These are phyloP conservation scores for Sycophila texana DNA, from an alignment of 2,888 invertebrate genomes.

Conservation along the genomic window DNA sequence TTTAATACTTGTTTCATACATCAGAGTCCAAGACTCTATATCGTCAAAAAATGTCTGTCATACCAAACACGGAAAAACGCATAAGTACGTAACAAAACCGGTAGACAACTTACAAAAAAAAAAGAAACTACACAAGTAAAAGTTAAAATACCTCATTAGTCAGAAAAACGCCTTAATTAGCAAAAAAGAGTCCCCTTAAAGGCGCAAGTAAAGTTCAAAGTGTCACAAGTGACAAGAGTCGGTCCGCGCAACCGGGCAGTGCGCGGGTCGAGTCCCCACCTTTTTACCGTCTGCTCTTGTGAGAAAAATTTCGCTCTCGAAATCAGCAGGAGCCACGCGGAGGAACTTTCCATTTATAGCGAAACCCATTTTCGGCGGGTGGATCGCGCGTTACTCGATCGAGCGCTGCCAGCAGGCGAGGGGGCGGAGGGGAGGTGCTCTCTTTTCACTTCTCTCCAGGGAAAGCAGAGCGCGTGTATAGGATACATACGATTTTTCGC, in stretches of 20 bases:
- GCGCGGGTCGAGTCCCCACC: conserved; percentile 25
- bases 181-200: neutral
- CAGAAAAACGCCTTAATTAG: no score
- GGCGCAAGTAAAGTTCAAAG: conserved; percentile 12
- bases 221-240: conserved; percentile 12
- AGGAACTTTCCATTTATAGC: conserved; percentile 55
- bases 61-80: no score
- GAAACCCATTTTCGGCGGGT: conserved; percentile 43
- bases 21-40: no score
- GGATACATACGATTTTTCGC: conserved; percentile 21
- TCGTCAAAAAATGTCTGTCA: no score
- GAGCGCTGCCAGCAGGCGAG: neutral
- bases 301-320: conserved; percentile 53
- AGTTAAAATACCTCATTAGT: no score
- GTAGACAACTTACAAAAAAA: no score
- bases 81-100: no score
- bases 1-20: no score
- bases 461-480: neutral
- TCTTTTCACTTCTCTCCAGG: conserved; percentile 16
- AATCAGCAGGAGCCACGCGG: conserved; percentile 23
- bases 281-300: conserved; percentile 18
- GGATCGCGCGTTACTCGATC: neutral
- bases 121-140: no score
- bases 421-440: neutral
- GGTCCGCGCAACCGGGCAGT: conserved; percentile 11